A percentile compares a stretch with the other conserved stretches of the same genome.
Evolutionary conservation across 2,113 vertebrate genomes (phyloP).

Genomic region (Rhinopomastus cyanomelas): DNA sequence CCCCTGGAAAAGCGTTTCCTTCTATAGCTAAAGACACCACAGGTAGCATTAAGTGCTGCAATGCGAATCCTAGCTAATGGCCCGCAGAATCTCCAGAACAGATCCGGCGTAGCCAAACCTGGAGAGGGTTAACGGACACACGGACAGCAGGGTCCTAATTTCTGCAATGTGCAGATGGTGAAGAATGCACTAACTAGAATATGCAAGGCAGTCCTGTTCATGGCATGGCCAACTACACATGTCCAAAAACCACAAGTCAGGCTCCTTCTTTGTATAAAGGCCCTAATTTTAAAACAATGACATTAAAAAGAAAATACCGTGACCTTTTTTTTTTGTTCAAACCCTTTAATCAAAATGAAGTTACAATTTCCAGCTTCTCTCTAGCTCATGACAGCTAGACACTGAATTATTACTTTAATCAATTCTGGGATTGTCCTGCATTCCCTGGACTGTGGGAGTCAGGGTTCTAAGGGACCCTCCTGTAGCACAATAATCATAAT

Average conservation of each 20-base stretch:
- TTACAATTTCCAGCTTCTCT: not conserved
- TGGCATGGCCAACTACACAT: not conserved
- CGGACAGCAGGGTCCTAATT: not conserved
- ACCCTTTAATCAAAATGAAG: not conserved
- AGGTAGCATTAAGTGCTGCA: not conserved
- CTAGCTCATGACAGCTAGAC: not conserved
- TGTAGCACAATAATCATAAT: not conserved
- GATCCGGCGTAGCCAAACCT: not conserved
- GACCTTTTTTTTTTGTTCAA: not conserved
- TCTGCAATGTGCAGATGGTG: not conserved
- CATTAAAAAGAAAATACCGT: not conserved
- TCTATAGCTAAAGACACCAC: not conserved
- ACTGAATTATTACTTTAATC: conserved; percentile 10
- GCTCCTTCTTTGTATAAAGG: not conserved
- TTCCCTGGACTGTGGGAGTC: not conserved
- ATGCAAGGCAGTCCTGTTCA: not conserved
- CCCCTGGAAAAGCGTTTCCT: not conserved
- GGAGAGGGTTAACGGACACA: not conserved
- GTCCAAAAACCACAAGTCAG: not conserved
- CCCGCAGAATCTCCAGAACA: not conserved
- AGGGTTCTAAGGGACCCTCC: not conserved
- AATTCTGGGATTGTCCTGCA: not conserved
- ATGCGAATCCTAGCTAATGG: not conserved
- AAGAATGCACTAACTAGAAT: not conserved
- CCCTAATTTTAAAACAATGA: not conserved